Conservation (phyloP, 1,140 invertebrate genomes). For the Nomia melanderi region DNA sequence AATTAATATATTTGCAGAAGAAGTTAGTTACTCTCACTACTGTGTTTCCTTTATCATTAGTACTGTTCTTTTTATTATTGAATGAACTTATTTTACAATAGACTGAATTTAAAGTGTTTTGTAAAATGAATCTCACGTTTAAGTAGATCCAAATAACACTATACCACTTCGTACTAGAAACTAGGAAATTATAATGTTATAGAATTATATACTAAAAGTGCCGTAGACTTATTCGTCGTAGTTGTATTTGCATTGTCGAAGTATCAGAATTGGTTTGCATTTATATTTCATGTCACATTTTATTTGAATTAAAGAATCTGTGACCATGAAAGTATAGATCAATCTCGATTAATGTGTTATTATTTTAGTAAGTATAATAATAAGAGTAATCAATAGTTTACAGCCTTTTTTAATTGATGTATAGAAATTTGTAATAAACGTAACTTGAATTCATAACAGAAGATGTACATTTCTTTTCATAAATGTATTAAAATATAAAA, state of each 20-base stretch:
- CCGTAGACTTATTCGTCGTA: constrained; percentile 6
- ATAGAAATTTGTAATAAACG: constrained; percentile 23
- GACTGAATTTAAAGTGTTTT: constrained; percentile 8
- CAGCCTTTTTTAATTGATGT: constrained; percentile 21
- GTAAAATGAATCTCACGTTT: background rate
- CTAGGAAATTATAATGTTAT: constrained; percentile 14
- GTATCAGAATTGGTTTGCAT: constrained; percentile 14
- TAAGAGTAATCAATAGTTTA: background rate
- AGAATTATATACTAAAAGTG: constrained; percentile 7
- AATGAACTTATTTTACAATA: constrained; percentile 15
- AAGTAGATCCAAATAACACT: background rate
- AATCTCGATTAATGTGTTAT: background rate
- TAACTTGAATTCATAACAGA: background rate
- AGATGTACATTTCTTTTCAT: background rate
- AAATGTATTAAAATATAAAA: background rate
- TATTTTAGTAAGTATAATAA: background rate
- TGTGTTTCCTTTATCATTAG: background rate
- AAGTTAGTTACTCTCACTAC: background rate
- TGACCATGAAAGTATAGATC: background rate
- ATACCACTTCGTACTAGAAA: background rate
- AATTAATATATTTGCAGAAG: constrained; percentile 7
- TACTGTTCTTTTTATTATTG: constrained; percentile 1
- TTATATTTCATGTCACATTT: constrained; percentile 20
- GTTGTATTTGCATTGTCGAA: background rate
- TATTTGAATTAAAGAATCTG: background rate